Base-by-base conservation (phyloP, 2,888 invertebrate species). In the Drosophila atripex region DNA sequence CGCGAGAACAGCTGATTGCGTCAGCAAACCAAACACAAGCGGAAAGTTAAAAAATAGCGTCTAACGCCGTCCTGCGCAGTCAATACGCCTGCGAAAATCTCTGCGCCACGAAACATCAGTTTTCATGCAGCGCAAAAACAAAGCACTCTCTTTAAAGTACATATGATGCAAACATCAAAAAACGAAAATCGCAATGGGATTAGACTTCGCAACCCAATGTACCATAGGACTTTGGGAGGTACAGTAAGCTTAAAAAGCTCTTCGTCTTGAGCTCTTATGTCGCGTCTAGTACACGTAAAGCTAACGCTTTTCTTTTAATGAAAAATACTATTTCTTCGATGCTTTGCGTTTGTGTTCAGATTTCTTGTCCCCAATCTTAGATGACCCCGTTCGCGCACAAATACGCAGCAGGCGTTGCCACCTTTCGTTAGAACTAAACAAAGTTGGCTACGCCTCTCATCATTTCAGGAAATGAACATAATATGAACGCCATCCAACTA, bases 331-430 rank as follows among this genome's bases (percentile, higher is more conserved):
- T 35, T 28, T 28, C 28, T 35, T 41, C 18, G 14, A 11, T 1
- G 14, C 39, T 14, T 9, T 32, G 32, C n/a, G n/a, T 35, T 7
- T n/a, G 6, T 35, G 35, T n/a, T n/a, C 12, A 32, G 7, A 7
- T 35, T 35, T 35, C 35, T 35, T 35, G 35, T 14, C n/a, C 35
- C 35, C 35, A 35, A 35, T 41, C 39, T 41, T 18, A 1, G 18
- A 18, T 41, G 39, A 41, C 39, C 39, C 18, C 18, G 39, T 41
- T 41, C 11, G 41, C 14, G n/a, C 8, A 52, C 11, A 12, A 28
- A 18, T 16, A 23, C 18, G 53, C 45, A 32, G 7, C 14, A 54
- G 32, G 46, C 54, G 54, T 54, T 54, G 54, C 54, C 54, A 45
- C 54, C 32, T 32, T 12, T 14, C 8, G 6, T 7, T 32, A 32